A percentile compares a stretch with the other conserved stretches of the same genome.
Conservation (phyloP, 2,113 vertebrate species). For the Rattus rattus region DNA sequence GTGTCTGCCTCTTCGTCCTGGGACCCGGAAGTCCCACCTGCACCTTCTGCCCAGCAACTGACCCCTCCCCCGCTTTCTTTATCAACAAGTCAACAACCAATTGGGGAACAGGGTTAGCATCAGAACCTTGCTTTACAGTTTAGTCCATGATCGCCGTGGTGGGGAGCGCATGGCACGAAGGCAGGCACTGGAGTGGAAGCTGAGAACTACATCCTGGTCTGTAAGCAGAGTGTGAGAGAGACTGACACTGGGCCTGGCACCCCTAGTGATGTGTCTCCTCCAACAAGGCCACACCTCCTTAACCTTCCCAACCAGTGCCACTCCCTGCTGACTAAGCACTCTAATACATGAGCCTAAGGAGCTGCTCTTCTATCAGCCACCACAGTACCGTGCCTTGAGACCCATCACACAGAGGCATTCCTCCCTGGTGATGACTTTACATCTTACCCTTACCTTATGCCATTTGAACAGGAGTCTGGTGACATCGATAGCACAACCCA, state of each 20-base stretch:
- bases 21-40: no score
- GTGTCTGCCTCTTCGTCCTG: no score
- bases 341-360: not conserved
- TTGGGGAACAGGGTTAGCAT: no score
- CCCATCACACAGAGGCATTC: not conserved
- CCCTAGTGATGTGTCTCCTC: not conserved
- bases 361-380: no score
- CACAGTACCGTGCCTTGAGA: not conserved
- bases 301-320: not conserved
- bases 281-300: not conserved
- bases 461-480: constrained; percentile 30
- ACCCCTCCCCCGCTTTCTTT: no score
- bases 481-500: not conserved
- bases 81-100: no score
- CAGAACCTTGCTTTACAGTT: no score
- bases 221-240: not conserved
- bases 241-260: not conserved
- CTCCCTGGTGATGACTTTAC: constrained; percentile 31
- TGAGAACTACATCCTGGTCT: not conserved
- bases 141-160: not conserved
- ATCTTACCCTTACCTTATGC: constrained; percentile 38
- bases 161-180: not conserved
- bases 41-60: no score
- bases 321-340: not conserved
- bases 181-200: not conserved